Evolutionary conservation across 1,140 invertebrate genomes (phyloP).

Genomic region (Dreissena rostriformis): DNA sequence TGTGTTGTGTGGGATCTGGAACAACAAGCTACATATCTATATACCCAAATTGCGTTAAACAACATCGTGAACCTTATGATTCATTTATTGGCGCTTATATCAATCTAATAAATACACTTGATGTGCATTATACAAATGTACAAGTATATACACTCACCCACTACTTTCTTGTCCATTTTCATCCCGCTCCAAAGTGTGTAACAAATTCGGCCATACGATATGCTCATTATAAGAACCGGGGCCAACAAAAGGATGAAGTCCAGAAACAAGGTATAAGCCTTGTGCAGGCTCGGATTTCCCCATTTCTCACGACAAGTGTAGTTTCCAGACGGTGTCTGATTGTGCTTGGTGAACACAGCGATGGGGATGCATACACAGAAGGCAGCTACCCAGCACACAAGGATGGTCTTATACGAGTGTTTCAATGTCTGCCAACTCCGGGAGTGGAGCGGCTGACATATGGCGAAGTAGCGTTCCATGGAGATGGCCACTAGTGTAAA

Average conservation of each 20-base stretch:
- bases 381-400: constrained; percentile 71
- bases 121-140: too few species aligned
- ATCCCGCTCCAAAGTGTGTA: constrained; percentile 81
- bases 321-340: constrained; percentile 82
- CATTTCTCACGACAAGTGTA: constrained; percentile 76
- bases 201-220: constrained; percentile 83
- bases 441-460: constrained; percentile 89
- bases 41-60: too few species aligned
- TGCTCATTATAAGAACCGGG: constrained; percentile 88
- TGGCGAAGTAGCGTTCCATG: constrained; percentile 94
- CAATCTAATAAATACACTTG: too few species aligned
- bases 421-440: constrained; percentile 93
- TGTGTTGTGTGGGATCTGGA: too few species aligned
- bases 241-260: constrained; percentile 88
- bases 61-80: too few species aligned
- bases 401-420: constrained; percentile 90
- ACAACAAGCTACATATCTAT: too few species aligned
- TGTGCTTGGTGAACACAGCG: constrained; percentile 86
- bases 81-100: too few species aligned
- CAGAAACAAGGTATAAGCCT: constrained; percentile 89
- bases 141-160: constrained; percentile 18
- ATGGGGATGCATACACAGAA: constrained; percentile 85
- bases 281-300: constrained; percentile 81
- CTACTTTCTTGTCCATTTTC: constrained; percentile 63
- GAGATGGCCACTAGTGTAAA: constrained; percentile 96